Evolutionary conservation across 1,140 invertebrate species (phyloP).

Genomic region (Lethocerus indicus): DNA sequence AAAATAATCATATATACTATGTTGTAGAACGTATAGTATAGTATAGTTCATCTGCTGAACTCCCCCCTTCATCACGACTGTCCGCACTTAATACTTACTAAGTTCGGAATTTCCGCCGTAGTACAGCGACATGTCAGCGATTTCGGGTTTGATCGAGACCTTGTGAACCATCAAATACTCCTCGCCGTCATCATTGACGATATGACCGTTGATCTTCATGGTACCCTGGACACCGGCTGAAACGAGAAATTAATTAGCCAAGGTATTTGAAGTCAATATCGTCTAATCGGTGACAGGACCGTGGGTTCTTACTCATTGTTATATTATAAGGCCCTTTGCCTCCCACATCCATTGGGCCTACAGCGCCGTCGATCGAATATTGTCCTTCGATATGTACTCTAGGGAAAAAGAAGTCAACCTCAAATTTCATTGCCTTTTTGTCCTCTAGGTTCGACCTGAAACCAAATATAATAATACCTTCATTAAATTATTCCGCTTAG

Average conservation of each 20-base stretch:
- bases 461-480: not conserved
- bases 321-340: conserved; percentile 20
- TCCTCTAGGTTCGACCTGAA: conserved; percentile 18
- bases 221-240: conserved; percentile 20
- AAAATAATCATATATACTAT: no score
- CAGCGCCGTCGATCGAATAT: conserved; percentile 20
- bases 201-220: conserved; percentile 18
- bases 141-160: conserved; percentile 17
- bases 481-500: not conserved
- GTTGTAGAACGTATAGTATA: no score
- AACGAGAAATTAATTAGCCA: not conserved
- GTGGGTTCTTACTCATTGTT: conserved; percentile 15
- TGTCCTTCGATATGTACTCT: conserved; percentile 18
- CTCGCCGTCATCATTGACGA: conserved; percentile 16
- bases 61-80: no score
- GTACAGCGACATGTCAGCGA: conserved; percentile 18
- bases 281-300: not conserved
- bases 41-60: no score
- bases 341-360: conserved; percentile 18
- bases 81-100: conserved; percentile 19
- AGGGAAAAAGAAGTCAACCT: conserved; percentile 20
- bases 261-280: not conserved
- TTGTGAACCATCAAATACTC: conserved; percentile 19
- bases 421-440: conserved; percentile 19
- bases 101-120: conserved; percentile 19